Base-by-base conservation (phyloP, 2,797 vertebrate species). In the Nothura maculosa region DNA sequence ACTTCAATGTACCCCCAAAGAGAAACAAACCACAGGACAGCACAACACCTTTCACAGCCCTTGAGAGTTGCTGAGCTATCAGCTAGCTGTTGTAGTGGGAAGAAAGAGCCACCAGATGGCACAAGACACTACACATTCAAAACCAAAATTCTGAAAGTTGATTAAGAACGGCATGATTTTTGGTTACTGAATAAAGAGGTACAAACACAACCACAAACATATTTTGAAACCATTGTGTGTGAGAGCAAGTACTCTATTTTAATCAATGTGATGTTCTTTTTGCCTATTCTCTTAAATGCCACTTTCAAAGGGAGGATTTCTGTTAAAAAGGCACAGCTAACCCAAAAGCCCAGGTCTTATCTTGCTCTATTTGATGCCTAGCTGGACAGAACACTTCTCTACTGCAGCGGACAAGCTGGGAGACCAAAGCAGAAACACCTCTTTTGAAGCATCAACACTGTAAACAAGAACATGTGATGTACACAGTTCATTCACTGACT, bases 51-150 rank as follows among this genome's bases (percentile, higher is more conserved):
- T 66, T 32, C 45, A 12, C 18, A 64, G 85, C 14, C 21, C 6
- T 64, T 27, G 17, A 83, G 89, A 81, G 25, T 24, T 5, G 14
- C 18, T 32, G 0, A 66, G 61, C 28, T 32, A 10, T 9, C 20
- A 10, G 18, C 10, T 6, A 14, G 27, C 73, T 40, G 66, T 15
- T 78, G 81, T 93, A 94, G 72, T 76, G 77, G 82, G 63, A 73
- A 61, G 63, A 40, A 30, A 13, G 4, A 58, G 47, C 96, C 97
- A 88, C 95, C 95, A 96, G 97, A 87, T 97, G 97, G 97, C 96
- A 96, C 86, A 89, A 86, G 48, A 85, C 40, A 67, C 87, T 93
- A 57, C 84, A 69, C 54, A 70, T 90, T 95, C n/a, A 15, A 48
- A 87, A 47, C 25, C 3, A 6, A 52, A 83, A 88, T 43, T 42